Base-by-base conservation (phyloP, 2,113 vertebrate species). In the Anseranas semipalmata region DNA sequence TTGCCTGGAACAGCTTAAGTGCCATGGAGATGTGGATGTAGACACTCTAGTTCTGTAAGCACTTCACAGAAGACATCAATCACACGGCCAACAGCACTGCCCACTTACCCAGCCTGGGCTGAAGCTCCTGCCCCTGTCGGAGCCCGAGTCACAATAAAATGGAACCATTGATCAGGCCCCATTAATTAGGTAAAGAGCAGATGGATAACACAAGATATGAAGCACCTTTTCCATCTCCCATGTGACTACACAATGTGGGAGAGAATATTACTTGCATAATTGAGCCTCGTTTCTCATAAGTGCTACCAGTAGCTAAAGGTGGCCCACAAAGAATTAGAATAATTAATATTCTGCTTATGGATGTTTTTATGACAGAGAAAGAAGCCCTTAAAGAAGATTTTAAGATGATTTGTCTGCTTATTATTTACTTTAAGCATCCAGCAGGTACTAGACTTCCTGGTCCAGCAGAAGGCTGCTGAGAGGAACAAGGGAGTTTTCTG, bases 231-330 rank as follows among this genome's bases (percentile, higher is more conserved):
- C 80, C 62, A 91, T 90, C 94, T 96, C 90, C 92, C 92, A 95
- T 92, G 91, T 1, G 45, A 89, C 89, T 85, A 82, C 3, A 39
- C 71, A 50, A 85, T 72, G 93, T 92, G 92, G 89, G 96, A 95
- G 94, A 92, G 87, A 95, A 79, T 82, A 93, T 96, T 96, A 90
- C 92, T 94, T 76, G 81, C 74, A 94, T 95, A 96, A 96, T 94
- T 92, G 89, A 96, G 84, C 63, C 89, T 95, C 89, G 87, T 95
- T 96, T 96, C 91, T 93, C 53, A 0, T 76, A 89, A 96, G 89
- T 83, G 77, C 77, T 90, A 90, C 80, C 2, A 5, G 66, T 91
- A 95, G 41, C 89, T 95, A 96, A 95, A 95, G 92, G 89, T 89
- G 89, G 92, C 58, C 73, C 72, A 83, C 77, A 89, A 96, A 97